These are phyloP conservation scores for Holothuria scabra DNA, from an alignment of 53 echinoderm and acorn worm species.

Conservation along the genomic window DNA sequence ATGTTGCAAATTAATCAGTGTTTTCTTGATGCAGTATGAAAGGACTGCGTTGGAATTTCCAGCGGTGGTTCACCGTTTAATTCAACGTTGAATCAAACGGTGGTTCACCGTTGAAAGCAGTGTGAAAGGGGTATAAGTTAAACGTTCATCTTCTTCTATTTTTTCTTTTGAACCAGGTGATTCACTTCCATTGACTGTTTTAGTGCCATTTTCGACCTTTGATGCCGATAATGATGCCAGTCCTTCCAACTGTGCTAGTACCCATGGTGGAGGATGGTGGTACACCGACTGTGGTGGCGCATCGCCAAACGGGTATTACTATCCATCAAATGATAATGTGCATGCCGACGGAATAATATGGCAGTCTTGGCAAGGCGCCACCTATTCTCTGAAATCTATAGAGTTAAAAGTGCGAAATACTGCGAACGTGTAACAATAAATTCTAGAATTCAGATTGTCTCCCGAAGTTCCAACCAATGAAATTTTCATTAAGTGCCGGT, in stretches of 20 bases:
- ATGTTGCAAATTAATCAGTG: too few species aligned
- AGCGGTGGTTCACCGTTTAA: too few species aligned
- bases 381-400: not conserved
- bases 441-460: too few species aligned
- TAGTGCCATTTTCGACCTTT: not conserved
- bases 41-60: too few species aligned
- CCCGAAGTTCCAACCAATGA: too few species aligned
- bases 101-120: too few species aligned
- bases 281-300: conserved; percentile 7
- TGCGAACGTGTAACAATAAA: too few species aligned
- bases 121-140: not conserved
- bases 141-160: not conserved
- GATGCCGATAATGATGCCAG: not conserved
- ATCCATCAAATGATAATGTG: not conserved
- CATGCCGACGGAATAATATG: not conserved
- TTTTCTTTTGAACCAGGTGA: not conserved
- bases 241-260: not conserved
- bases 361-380: not conserved
- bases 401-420: too few species aligned
- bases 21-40: too few species aligned
- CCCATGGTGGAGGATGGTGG: conserved; percentile 6
- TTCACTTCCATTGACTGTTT: not conserved
- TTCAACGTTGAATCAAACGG: too few species aligned
- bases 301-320: not conserved
- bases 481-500: too few species aligned